A percentile compares a stretch with the other conserved stretches of the same genome.
phyloP scores from a whole-genome alignment of 1,140 invertebrate species.

The Leptonema lineaticorne region DNA sequence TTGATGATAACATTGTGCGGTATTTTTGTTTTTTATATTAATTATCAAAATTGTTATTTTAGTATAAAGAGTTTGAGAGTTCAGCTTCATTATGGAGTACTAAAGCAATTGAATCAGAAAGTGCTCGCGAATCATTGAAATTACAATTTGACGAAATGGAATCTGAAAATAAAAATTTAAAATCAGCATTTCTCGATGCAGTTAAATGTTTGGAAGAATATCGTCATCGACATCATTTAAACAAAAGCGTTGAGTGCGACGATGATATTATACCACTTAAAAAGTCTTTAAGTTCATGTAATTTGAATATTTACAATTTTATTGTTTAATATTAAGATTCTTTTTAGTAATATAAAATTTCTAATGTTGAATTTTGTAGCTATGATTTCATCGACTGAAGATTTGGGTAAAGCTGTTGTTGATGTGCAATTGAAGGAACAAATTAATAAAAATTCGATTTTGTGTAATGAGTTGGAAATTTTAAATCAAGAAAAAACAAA shows the following conservation, averaged over 20 bases:
- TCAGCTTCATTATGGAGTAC: constrained; percentile 15
- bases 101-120: constrained; percentile 27
- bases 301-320: not conserved
- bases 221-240: constrained; percentile 15
- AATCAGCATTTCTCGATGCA: constrained; percentile 15
- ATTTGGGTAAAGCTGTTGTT: constrained; percentile 20
- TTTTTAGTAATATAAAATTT: not conserved
- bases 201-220: constrained; percentile 26
- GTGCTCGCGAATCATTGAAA: not conserved
- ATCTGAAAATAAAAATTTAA: constrained; percentile 6
- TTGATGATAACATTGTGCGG: not conserved
- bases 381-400: not conserved
- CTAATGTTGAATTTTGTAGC: constrained; percentile 11
- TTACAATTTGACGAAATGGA: constrained; percentile 6
- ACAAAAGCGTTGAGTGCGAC: constrained; percentile 37
- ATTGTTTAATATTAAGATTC: not conserved
- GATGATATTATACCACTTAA: constrained; percentile 28
- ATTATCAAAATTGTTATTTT: constrained; percentile 1
- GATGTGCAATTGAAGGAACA: constrained; percentile 28
- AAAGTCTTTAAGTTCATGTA: constrained; percentile 29
- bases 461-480: not conserved
- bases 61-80: constrained; percentile 30
- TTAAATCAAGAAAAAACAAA: too few species aligned
- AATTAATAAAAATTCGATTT: not conserved
- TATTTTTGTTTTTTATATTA: not conserved